Conservation (phyloP, 2,797 vertebrate genomes). For the Cottoperca gobio region DNA sequence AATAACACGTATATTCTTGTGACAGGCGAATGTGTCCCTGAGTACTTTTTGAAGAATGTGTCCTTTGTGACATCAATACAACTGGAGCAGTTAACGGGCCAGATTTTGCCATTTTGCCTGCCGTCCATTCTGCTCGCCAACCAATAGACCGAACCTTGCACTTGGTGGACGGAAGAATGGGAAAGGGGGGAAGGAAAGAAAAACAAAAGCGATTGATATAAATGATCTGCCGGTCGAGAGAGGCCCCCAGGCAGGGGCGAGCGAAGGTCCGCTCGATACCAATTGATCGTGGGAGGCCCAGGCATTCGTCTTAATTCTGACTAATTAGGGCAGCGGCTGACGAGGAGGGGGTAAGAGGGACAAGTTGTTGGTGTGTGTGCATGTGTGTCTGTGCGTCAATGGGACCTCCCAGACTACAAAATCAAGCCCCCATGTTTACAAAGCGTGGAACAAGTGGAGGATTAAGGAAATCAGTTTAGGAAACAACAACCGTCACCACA, state of each 20-base stretch:
- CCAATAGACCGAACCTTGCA: constrained; percentile 53
- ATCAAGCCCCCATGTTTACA: constrained; percentile 77
- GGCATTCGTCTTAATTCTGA: constrained; percentile 88
- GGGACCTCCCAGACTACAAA: constrained; percentile 76
- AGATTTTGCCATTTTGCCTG: constrained; percentile 43
- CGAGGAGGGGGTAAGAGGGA: constrained; percentile 73
- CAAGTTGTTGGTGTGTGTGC: constrained; percentile 49
- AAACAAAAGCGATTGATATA: constrained; percentile 85
- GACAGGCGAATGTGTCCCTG: constrained; percentile 20
- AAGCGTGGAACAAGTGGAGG: constrained; percentile 76
- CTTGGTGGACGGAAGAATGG: constrained; percentile 57
- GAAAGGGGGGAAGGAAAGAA: constrained; percentile 65
- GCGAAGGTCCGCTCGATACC: constrained; percentile 83
- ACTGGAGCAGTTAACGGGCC: constrained; percentile 33
- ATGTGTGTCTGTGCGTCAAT: constrained; percentile 56
- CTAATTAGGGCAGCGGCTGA: constrained; percentile 85
- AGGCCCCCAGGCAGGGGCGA: constrained; percentile 75
- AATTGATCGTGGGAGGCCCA: constrained; percentile 85
- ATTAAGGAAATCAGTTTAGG: constrained; percentile 84
- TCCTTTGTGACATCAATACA: constrained; percentile 37
- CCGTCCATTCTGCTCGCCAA: constrained; percentile 37
- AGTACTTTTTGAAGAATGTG: constrained; percentile 7
- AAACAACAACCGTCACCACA: constrained; percentile 80
- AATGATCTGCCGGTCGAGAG: constrained; percentile 83
- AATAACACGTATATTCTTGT: constrained; percentile 14